Evolutionary conservation across 2,888 invertebrate genomes (phyloP).

Genomic region (Zootermopsis nevadensis): DNA sequence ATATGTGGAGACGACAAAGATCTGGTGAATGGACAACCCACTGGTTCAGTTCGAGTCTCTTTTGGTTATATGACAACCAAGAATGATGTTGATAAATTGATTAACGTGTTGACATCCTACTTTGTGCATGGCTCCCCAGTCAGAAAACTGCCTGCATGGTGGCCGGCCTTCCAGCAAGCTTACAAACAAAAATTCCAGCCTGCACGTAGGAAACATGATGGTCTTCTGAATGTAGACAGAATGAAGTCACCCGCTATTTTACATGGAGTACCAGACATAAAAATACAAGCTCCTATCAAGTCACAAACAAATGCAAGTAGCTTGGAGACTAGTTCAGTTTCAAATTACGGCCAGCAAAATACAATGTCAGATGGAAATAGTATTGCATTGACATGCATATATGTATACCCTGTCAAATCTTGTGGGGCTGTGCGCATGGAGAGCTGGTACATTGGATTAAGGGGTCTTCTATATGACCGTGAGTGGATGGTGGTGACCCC

Average conservation of each 20-base stretch:
- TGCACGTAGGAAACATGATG: neutral
- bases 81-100: conserved; percentile 76
- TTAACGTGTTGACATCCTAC: conserved; percentile 80
- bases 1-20: conserved; percentile 92
- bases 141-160: conserved; percentile 60
- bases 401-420: conserved; percentile 91
- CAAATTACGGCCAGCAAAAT: too few relatives aligned
- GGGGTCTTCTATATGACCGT: conserved; percentile 89
- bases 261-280: too few relatives aligned
- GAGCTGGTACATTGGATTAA: conserved; percentile 78
- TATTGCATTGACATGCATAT: conserved; percentile 65
- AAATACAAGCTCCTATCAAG: too few relatives aligned
- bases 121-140: conserved; percentile 71
- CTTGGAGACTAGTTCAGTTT: too few relatives aligned
- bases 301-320: too few relatives aligned
- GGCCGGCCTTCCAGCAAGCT: conserved; percentile 50
- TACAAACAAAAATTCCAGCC: neutral
- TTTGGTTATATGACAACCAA: conserved; percentile 91
- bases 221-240: neutral
- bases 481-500: conserved; percentile 93
- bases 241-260: neutral
- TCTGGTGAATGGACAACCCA: conserved; percentile 86
- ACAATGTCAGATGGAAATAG: conserved; percentile 11
- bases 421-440: conserved; percentile 82
- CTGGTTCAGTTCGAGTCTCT: conserved; percentile 91